A percentile compares a stretch with the other conserved stretches of the same genome.
Conservation (phyloP, 2,797 vertebrate genomes). For the Orestias chungarensis region DNA sequence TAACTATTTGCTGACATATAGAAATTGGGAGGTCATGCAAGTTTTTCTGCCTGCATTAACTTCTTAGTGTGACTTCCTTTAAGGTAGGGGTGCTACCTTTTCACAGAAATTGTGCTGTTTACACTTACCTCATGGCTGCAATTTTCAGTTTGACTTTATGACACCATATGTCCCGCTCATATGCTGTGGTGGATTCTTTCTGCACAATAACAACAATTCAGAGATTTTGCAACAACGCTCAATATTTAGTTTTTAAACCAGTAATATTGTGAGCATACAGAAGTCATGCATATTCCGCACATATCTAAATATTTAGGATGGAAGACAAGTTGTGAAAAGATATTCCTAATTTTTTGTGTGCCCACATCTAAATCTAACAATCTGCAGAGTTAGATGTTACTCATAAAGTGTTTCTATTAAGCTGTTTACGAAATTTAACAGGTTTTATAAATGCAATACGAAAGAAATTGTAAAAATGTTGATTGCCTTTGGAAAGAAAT, state of each 20-base stretch:
- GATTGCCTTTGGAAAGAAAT: background rate
- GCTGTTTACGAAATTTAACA: background rate
- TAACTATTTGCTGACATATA: background rate
- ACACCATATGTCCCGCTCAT: background rate
- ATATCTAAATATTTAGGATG: background rate
- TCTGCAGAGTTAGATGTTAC: background rate
- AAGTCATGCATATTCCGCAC: background rate
- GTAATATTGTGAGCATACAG: background rate
- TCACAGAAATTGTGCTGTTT: conserved; percentile 22
- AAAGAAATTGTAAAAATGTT: background rate
- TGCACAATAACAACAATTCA: background rate
- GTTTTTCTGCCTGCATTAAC: background rate
- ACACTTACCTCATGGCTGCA: conserved; percentile 27
- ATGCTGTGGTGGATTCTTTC: background rate
- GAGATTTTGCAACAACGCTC: too few relatives aligned
- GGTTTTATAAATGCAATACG: background rate
- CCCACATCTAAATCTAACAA: background rate
- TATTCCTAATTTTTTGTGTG: background rate
- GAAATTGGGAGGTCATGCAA: background rate
- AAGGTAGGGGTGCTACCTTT: conserved; percentile 12
- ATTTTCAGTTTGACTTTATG: background rate
- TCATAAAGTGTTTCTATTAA: background rate
- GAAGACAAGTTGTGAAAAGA: background rate
- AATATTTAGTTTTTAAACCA: background rate
- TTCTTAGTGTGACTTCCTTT: conserved; percentile 14